Evolutionary conservation across 2,888 invertebrate genomes (phyloP).

Genomic region (Asteroscopus sphinx): DNA sequence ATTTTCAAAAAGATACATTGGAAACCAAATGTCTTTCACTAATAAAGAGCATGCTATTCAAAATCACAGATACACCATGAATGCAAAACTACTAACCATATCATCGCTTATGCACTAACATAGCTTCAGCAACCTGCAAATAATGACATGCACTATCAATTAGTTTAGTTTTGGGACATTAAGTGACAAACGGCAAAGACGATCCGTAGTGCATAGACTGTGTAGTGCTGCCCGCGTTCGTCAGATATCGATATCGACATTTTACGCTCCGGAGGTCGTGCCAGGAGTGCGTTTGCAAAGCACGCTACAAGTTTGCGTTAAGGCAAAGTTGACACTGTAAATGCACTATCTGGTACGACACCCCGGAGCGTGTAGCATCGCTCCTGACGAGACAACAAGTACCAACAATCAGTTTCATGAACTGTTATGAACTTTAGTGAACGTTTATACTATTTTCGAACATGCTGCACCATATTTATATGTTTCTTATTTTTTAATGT

Average conservation of each 20-base stretch:
- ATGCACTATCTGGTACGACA: slow-evolving; percentile 99
- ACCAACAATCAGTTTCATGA: slow-evolving; percentile 67
- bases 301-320: slow-evolving; percentile 86
- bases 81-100: slow-evolving; percentile 32
- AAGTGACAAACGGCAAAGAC: slow-evolving; percentile 80
- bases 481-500: slow-evolving; percentile 47
- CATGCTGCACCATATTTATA: slow-evolving; percentile 46
- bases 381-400: slow-evolving; percentile 72
- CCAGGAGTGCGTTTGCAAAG: slow-evolving; percentile 99
- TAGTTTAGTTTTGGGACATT: slow-evolving; percentile 61
- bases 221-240: slow-evolving; percentile 77
- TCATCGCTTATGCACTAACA: slow-evolving; percentile 58
- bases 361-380: slow-evolving; percentile 92
- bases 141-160: slow-evolving; percentile 50
- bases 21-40: slow-evolving; percentile 12
- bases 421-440: slow-evolving; percentile 80
- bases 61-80: slow-evolving; percentile 8
- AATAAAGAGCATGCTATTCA: slow-evolving; percentile 20
- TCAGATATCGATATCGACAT: slow-evolving; percentile 77
- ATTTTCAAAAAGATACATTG: not conserved
- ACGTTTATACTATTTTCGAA: slow-evolving; percentile 39
- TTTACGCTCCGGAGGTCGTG: slow-evolving; percentile 95
- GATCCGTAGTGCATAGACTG: slow-evolving; percentile 79
- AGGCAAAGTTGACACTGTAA: slow-evolving; percentile 94
- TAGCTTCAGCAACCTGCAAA: slow-evolving; percentile 42